These are phyloP conservation scores for human DNA, from an alignment of 2,113 vertebrate genomes.

Conservation along the genomic window DNA sequence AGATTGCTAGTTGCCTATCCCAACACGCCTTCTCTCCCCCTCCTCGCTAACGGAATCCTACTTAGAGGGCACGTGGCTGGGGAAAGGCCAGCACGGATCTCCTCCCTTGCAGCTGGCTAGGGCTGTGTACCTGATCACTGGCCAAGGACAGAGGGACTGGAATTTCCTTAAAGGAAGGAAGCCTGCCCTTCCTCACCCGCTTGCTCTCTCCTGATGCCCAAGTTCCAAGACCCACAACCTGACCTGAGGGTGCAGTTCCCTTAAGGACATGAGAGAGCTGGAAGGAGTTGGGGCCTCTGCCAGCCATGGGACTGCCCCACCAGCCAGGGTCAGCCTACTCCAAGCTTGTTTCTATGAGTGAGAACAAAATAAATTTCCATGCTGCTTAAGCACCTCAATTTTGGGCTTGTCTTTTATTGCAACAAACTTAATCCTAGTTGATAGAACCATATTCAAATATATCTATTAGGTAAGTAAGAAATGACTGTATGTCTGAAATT, in stretches of 20 bases:
- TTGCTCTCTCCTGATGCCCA: background rate
- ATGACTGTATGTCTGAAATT: background rate
- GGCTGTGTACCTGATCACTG: rapidly evolving
- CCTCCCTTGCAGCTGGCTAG: rapidly evolving
- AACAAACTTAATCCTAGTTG: background rate
- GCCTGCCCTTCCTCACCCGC: background rate
- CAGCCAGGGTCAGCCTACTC: background rate
- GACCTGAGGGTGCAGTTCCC: background rate
- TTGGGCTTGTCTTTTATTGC: background rate
- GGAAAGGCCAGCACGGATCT: rapidly evolving
- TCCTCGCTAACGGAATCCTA: rapidly evolving
- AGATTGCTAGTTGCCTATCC: background rate
- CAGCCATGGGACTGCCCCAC: rapidly evolving
- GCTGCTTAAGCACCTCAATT: background rate
- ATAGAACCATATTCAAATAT: background rate
- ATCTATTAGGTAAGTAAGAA: background rate
- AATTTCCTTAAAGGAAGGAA: background rate
- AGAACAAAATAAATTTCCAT: background rate
- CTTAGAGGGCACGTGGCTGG: background rate
- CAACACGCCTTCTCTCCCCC: background rate
- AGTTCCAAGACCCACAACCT: background rate
- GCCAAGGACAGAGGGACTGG: rapidly evolving
- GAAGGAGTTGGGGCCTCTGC: background rate
- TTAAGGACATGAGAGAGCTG: background rate
- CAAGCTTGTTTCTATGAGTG: background rate